Evolutionary conservation across 2,888 invertebrate genomes (phyloP).

Genomic region (Urechis unicinctus): DNA sequence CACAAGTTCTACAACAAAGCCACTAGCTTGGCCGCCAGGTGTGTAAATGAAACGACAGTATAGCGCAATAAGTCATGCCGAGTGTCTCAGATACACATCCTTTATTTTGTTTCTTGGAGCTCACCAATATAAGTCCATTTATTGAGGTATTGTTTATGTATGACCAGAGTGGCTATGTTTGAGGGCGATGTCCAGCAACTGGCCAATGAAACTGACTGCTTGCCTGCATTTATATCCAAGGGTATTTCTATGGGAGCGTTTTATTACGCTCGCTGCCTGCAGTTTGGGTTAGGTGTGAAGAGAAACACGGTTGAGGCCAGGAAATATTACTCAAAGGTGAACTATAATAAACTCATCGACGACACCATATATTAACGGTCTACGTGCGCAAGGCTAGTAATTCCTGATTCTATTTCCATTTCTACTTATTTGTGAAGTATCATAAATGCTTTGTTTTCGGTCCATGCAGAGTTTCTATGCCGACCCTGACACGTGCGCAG

Average conservation of each 20-base stretch:
- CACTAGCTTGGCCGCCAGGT: slow-evolving; percentile 47
- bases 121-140: no score
- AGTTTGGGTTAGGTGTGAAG: slow-evolving; percentile 38
- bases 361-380: no score
- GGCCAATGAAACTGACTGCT: slow-evolving; percentile 39
- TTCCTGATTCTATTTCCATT: no score
- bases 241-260: slow-evolving; percentile 46
- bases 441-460: slow-evolving; percentile 15
- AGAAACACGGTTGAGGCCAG: slow-evolving; percentile 33
- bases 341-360: no score
- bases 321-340: slow-evolving; percentile 43
- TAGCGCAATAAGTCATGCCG: no score
- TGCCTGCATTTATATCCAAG: slow-evolving; percentile 36
- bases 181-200: slow-evolving; percentile 30
- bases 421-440: no score
- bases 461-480: slow-evolving; percentile 37
- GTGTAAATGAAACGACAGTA: no score
- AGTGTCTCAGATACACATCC: no score
- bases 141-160: no score
- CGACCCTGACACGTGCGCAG: slow-evolving; percentile 44
- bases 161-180: slow-evolving; percentile 40
- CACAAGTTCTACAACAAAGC: slow-evolving; percentile 48
- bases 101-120: no score
- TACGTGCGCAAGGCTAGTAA: no score
- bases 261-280: slow-evolving; percentile 44